Base-by-base conservation (phyloP, 2,888 invertebrate genomes). In the Leuctra nigra region DNA sequence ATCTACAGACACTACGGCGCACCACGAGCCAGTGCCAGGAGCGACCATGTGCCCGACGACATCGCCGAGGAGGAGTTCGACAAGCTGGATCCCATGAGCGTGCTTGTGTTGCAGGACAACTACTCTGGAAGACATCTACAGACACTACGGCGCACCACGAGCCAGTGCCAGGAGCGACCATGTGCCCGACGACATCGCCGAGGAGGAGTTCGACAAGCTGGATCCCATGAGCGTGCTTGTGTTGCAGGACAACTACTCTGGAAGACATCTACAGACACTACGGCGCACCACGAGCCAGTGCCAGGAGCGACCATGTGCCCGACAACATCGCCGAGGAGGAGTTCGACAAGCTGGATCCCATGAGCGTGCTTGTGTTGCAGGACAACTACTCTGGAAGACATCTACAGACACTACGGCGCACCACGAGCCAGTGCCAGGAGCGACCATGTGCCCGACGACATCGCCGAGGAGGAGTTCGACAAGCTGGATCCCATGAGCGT, bases 221-320 rank as follows among this genome's bases (percentile, higher is more conserved):
- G n/a, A n/a, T n/a, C n/a, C n/a, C n/a, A n/a, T n/a, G n/a, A n/a
- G n/a, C n/a, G n/a, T n/a, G n/a, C n/a, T n/a, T n/a, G n/a, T n/a
- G n/a, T n/a, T n/a, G n/a, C n/a, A n/a, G 87, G 66, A 82, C 84
- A 24, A 80, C 86, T 13, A 83, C 84, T 0, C 68, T 86, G 16
- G 84, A 86, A 62, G 85, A 86, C 61, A 77, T 86, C 25, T 82
- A 85, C 68, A 77, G 78, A 6, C 83, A 84, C 64, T 82, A 83
- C 64, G 77, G 79, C 39, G 35, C 23, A 9, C 2, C 20, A 9
- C 22, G 35, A 24, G n/a, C n/a, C n/a, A 20, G 20, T 16, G 39
- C 69, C n/a, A 64, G 62, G 22, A 66, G 71, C 18, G 69, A 70
- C 1, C 68, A 71, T 14, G 77, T 68, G 38, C 68, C 68, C n/a